Evolutionary conservation across 2,888 invertebrate species (phyloP), one percentile per base, ranked within the genome.

Genomic region (Hedya salicella): DNA sequence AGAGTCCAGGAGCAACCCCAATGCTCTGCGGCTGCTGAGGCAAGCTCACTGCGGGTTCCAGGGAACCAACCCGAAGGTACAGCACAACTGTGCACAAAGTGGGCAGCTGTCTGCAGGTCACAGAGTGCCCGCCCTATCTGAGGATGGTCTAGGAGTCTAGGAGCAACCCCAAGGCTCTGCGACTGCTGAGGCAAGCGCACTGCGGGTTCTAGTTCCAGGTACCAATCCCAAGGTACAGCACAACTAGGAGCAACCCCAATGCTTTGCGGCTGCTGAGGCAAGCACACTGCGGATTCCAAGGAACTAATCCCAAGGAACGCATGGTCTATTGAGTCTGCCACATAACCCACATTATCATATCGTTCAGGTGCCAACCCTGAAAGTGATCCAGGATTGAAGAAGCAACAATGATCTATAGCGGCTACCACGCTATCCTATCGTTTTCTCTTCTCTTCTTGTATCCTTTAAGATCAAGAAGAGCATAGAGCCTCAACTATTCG

Each of bases 121-220:
- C 82, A 62, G 68, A 75, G 0, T 96, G 96, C 74, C 78, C 83
- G 5, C 79, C 82, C 0, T 88, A 95, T 65, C 52, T 93, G 25
- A 75, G 80, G 1, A 67, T 95, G 6, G 77, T 94, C 30, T 79
- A 86, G 70, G 83, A 86, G 6, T 83, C 92, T 59, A 82, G 88
- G 14, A 73, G 78, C 17, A 85, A 89, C 65, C 90, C 93, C 0
- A 85, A 83, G 0, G 90, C 93, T 0, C 89, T 92, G 0, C 80
- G 83, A 50, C 85, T 92, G 68, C 82, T 97, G 57, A 89, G 95
- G 62, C 90, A 90, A 52, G 95, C 95, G 0, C 92, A 95, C 14
- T 97, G 97, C 75, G 95, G 95, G 0, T 95, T 94, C 71, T 93
- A 94, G 11, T n/a, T n/a, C n/a, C n/a, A n/a, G 95, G 94, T 0